Evolutionary conservation across 2,797 vertebrate species (phyloP).

Genomic region (Salarias fasciatus): DNA sequence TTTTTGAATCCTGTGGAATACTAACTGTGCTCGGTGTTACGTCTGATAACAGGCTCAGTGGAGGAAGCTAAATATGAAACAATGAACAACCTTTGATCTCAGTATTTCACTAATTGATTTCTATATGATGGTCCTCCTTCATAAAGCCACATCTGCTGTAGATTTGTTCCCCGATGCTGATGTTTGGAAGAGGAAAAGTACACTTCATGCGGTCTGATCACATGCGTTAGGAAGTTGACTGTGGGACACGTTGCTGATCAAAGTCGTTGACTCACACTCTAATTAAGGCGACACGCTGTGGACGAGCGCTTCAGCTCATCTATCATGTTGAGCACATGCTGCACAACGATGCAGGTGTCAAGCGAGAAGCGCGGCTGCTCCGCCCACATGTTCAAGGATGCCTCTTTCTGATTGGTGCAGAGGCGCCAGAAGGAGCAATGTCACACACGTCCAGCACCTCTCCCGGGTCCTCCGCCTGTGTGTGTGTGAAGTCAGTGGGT

Average conservation of each 20-base stretch:
- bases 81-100: no score
- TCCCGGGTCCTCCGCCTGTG: slow-evolving; percentile 34
- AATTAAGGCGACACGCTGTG: slow-evolving; percentile 56
- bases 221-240: slow-evolving; percentile 1
- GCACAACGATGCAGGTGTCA: slow-evolving; percentile 43
- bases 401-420: slow-evolving; percentile 45
- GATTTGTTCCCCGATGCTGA: slow-evolving; percentile 12
- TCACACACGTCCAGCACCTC: slow-evolving; percentile 30
- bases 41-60: no score
- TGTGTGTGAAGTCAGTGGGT: slow-evolving; percentile 52
- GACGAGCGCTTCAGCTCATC: slow-evolving; percentile 10
- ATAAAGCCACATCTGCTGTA: neutral
- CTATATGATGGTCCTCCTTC: no score
- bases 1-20: no score
- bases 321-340: slow-evolving; percentile 53
- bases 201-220: slow-evolving; percentile 21
- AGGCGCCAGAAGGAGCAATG: slow-evolving; percentile 10
- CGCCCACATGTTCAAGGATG: slow-evolving; percentile 20
- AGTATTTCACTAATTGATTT: no score
- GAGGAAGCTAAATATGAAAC: no score
- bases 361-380: slow-evolving; percentile 17
- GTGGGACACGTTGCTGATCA: slow-evolving; percentile 32
- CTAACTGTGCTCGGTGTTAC: no score
- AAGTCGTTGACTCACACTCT: slow-evolving; percentile 52
- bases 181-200: slow-evolving; percentile 16